phyloP scores from a whole-genome alignment of 2,113 vertebrate genomes.

The Lathamus discolor region DNA sequence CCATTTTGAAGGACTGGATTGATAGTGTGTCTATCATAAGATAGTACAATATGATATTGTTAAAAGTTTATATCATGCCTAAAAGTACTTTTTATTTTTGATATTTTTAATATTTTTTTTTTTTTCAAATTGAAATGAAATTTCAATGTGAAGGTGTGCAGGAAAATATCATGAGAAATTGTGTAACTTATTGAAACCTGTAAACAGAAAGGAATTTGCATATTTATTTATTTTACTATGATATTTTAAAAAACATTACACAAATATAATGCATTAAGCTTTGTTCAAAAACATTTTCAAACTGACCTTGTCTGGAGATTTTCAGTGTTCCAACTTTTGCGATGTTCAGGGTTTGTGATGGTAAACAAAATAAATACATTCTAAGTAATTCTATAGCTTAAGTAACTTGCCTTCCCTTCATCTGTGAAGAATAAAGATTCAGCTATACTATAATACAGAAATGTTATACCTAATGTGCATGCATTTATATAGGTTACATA shows the following conservation, averaged over 20 bases:
- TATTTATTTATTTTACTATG: background rate
- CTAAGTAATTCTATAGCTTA: background rate
- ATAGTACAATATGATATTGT: background rate
- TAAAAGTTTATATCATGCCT: background rate
- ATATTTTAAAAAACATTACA: background rate
- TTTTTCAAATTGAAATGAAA: background rate
- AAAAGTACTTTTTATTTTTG: background rate
- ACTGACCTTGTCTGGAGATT: background rate
- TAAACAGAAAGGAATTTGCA: background rate
- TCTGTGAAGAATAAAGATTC: background rate
- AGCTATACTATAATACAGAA: background rate
- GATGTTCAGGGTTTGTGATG: background rate
- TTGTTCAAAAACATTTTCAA: background rate
- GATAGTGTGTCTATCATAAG: background rate
- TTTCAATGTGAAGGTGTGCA: background rate
- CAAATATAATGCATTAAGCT: background rate
- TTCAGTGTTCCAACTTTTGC: background rate
- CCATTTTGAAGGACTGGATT: background rate
- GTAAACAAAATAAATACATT: background rate
- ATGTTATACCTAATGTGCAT: background rate
- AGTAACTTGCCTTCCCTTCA: background rate
- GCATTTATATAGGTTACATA: background rate
- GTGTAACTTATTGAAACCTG: background rate
- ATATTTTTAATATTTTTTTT: background rate
- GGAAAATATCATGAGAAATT: background rate